phyloP scores from a whole-genome alignment of 2,797 vertebrate genomes.

The Spinibarbus caldwelli region DNA sequence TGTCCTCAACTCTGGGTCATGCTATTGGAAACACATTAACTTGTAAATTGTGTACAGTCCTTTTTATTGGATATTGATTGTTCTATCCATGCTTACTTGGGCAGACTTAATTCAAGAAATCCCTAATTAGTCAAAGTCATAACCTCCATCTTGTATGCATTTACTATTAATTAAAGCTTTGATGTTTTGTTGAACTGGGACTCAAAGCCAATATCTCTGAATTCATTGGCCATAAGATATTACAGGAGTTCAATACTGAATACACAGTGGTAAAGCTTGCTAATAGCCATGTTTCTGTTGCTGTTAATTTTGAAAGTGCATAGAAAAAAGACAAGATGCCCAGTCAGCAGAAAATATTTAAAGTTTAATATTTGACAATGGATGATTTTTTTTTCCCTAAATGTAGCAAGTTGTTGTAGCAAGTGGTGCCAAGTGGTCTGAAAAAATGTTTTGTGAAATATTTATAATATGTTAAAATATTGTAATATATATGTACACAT shows the following conservation, averaged over 20 bases:
- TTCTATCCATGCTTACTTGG: conserved; percentile 84
- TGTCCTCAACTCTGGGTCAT: conserved; percentile 82
- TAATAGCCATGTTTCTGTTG: conserved; percentile 80
- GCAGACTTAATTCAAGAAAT: conserved; percentile 96
- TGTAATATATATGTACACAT: no score
- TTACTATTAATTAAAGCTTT: conserved; percentile 97
- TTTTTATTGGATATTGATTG: conserved; percentile 95
- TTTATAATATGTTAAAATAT: not conserved
- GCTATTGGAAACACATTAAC: conserved; percentile 98
- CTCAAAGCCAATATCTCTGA: conserved; percentile 80
- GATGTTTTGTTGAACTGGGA: conserved; percentile 90
- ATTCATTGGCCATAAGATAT: conserved; percentile 77
- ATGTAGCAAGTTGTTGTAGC: not conserved
- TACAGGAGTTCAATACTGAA: conserved; percentile 82
- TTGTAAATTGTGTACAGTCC: conserved; percentile 96
- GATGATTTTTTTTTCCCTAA: not conserved
- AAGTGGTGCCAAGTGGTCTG: not conserved
- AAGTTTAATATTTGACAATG: not conserved
- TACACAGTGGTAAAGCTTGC: conserved; percentile 78
- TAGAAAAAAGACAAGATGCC: conserved; percentile 81
- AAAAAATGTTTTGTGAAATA: not conserved
- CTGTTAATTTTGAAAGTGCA: conserved; percentile 82
- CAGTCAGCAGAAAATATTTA: conserved; percentile 79
- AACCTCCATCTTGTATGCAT: conserved; percentile 98
- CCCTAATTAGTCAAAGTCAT: conserved; percentile 99